Conservation (phyloP, 2,888 invertebrate genomes). For the Coelinius sp. region DNA sequence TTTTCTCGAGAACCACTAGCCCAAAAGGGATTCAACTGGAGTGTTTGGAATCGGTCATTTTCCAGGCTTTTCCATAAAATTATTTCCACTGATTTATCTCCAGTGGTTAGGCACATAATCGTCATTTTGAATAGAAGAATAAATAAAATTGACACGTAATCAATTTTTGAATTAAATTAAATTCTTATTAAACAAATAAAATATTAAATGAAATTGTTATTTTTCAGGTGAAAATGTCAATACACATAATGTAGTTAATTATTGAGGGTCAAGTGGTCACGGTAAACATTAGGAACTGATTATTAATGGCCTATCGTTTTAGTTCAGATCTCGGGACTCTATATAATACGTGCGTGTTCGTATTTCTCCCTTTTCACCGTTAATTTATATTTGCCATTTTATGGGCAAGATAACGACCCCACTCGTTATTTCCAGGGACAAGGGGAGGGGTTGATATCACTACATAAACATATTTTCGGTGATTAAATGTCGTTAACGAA, state of each 20-base stretch:
- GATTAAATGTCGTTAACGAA: background rate
- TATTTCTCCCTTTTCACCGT: constrained; percentile 8
- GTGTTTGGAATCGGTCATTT: too few species aligned
- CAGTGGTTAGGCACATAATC: too few species aligned
- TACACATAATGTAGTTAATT: constrained; percentile 1
- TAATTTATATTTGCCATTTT: constrained; percentile 24
- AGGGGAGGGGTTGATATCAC: background rate
- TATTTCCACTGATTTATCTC: too few species aligned
- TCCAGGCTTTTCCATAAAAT: too few species aligned
- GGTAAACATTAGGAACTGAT: constrained; percentile 12
- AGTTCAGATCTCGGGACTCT: constrained; percentile 7
- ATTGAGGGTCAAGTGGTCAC: background rate
- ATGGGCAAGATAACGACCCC: constrained; percentile 16
- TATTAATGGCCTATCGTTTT: constrained; percentile 25
- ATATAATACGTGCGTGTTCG: constrained; percentile 21
- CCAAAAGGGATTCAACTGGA: too few species aligned
- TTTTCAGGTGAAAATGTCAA: constrained; percentile 6
- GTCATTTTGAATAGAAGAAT: too few species aligned
- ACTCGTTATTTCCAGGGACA: background rate
- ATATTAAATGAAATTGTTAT: background rate
- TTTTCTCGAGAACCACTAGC: background rate
- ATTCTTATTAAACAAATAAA: background rate
- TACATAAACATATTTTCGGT: background rate
- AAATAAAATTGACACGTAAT: too few species aligned
- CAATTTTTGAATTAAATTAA: too few species aligned